Base-by-base conservation (phyloP, 1,140 invertebrate species). In the Thrips palmi region DNA sequence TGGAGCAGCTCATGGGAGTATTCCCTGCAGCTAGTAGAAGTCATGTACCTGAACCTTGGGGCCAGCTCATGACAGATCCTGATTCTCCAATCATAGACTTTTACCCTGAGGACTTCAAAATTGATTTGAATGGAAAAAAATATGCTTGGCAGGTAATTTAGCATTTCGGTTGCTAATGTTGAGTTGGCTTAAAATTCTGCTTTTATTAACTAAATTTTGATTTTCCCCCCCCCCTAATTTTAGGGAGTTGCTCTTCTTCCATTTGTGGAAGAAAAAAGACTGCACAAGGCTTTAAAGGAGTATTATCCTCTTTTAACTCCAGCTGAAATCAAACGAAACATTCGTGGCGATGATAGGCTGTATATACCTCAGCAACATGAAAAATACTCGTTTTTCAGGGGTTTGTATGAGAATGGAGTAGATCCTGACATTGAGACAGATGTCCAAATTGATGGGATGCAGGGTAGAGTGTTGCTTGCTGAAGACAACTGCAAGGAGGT, bases 1-100 rank as follows among this genome's bases (percentile, higher is more conserved):
- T 99, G 47, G 92, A 99, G 60, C 96, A 99, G 63, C 60, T 99
- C 41, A 99, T 99, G 94, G 83, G 89, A 33, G 94, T 99, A 39
- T 98, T 99, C 63, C 96, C 96, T 39, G 92, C 94, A 31, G 94
- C 88, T 21, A 96, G 88, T 64, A 74, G 81, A 45, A 70, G 77
- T 32, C 91, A 96, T 63, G 80, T 99, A 37, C 96, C 96, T 24
- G 60, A 68, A 39, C 77, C 88, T 2, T 99, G 92, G 88, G 84
- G 82, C n/a, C 64, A 69, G 37, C 68, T 98, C 14, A 99, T 99
- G 96, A 76, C 62, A 33, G 77, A 89, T 61, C 77, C 86, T 2
- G 74, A 80, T 47, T 98, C 93, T 1, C 59, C 83, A 1, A 97
- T 99, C 30, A 96, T 98, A 46, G 96, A 99, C 60, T 98, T 99